These are phyloP conservation scores for Peromyscus nudipes DNA, from an alignment of 2,797 vertebrate genomes.

Conservation along the genomic window DNA sequence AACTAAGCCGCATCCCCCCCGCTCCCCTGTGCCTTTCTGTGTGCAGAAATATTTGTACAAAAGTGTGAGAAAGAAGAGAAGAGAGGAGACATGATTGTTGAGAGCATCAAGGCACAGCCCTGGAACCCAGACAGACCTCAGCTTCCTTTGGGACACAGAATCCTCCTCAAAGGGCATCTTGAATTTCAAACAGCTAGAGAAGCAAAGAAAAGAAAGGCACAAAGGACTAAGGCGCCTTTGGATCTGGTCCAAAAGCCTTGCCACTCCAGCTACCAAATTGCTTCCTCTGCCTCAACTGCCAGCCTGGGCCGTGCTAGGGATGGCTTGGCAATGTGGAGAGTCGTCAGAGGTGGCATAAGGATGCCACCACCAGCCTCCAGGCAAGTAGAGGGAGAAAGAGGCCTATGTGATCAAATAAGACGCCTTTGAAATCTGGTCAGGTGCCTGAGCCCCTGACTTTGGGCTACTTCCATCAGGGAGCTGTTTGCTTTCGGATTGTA, in stretches of 20 bases:
- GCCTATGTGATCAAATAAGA: background rate
- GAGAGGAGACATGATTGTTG: rapidly evolving
- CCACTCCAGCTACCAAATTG: background rate
- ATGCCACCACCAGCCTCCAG: background rate
- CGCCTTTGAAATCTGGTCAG: background rate
- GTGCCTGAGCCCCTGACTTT: rapidly evolving
- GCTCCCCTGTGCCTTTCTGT: background rate
- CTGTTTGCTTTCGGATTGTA: rapidly evolving
- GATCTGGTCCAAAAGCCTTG: background rate
- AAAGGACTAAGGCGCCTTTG: background rate
- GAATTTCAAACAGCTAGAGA: background rate
- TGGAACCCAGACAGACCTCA: background rate
- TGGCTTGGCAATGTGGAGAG: background rate
- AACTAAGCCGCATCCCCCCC: no score
- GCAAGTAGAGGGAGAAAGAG: background rate
- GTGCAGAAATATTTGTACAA: background rate
- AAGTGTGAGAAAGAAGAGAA: background rate
- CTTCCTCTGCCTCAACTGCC: background rate
- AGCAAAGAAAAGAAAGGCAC: background rate
- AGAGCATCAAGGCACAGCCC: background rate
- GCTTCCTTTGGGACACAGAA: background rate
- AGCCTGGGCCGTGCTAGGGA: background rate
- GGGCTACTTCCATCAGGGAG: background rate
- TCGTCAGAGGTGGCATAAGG: background rate
- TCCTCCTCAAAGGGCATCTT: background rate